A percentile compares a stretch with the other conserved stretches of the same genome.
phyloP scores from a whole-genome alignment of 2,797 vertebrate genomes.

The Pangasius krempfi region DNA sequence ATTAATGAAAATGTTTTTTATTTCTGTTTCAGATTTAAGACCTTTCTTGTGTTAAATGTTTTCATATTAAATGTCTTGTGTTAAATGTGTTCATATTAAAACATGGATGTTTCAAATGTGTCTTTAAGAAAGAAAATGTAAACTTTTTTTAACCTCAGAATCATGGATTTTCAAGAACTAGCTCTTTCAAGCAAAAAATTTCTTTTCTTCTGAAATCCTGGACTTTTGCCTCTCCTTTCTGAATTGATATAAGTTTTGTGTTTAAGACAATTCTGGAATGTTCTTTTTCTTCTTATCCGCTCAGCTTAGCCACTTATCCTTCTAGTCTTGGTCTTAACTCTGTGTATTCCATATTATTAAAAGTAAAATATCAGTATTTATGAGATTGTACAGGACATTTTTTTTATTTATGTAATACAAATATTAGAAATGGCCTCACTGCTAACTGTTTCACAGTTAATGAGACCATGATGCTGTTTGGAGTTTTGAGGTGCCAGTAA shows the following conservation, averaged over 20 bases:
- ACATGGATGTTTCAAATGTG: neutral
- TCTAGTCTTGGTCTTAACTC: neutral
- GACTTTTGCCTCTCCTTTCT: neutral
- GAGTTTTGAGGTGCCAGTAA: neutral
- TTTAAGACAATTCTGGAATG: neutral
- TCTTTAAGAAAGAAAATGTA: neutral
- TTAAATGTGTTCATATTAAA: neutral
- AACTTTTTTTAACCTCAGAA: neutral
- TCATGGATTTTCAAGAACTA: neutral
- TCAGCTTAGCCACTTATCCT: neutral
- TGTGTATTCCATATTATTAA: neutral
- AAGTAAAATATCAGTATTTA: neutral
- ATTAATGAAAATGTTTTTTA: neutral
- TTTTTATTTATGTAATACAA: neutral
- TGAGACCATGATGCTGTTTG: neutral
- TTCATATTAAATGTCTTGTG: neutral
- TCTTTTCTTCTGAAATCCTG: neutral
- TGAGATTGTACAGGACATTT: neutral
- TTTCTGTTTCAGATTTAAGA: neutral
- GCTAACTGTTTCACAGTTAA: neutral
- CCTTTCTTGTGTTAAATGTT: neutral
- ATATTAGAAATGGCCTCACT: neutral
- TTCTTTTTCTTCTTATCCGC: neutral
- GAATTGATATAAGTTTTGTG: neutral
- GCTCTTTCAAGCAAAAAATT: neutral